Percentiles rank a stretch among this genome's conserved stretches.
Evolutionary conservation across 1,140 invertebrate species (phyloP).

Genomic region (Anadara kagoshimensis): DNA sequence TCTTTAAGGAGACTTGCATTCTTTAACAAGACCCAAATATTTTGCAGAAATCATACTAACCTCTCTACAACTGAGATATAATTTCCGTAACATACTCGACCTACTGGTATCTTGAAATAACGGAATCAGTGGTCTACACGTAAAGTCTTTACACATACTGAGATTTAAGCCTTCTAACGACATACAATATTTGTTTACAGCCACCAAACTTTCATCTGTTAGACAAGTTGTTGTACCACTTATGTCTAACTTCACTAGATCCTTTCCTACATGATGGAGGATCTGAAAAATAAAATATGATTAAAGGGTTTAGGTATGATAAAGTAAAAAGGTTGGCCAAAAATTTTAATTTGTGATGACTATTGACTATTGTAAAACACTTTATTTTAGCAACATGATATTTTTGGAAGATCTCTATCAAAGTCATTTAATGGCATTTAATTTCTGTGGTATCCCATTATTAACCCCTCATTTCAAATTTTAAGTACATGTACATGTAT

Average conservation of each 20-base stretch:
- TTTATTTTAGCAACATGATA: too few species aligned
- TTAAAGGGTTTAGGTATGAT: too few species aligned
- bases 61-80: slow-evolving; percentile 57
- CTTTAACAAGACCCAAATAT: too few species aligned
- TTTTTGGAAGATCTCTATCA: too few species aligned
- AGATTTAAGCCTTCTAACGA: slow-evolving; percentile 55
- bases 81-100: slow-evolving; percentile 51
- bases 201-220: slow-evolving; percentile 57
- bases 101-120: slow-evolving; percentile 53
- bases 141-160: slow-evolving; percentile 57
- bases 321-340: too few species aligned
- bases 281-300: slow-evolving; percentile 56
- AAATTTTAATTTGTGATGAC: too few species aligned
- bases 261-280: slow-evolving; percentile 52
- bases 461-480: too few species aligned
- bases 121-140: slow-evolving; percentile 52
- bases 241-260: slow-evolving; percentile 56
- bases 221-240: slow-evolving; percentile 57
- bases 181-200: slow-evolving; percentile 58
- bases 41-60: slow-evolving; percentile 36
- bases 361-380: too few species aligned
- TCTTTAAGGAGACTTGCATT: too few species aligned
- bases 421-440: too few species aligned
- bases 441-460: too few species aligned
- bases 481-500: too few species aligned